These are phyloP conservation scores for Pterocles burchelli DNA, from an alignment of 2,113 vertebrate genomes.

Conservation along the genomic window DNA sequence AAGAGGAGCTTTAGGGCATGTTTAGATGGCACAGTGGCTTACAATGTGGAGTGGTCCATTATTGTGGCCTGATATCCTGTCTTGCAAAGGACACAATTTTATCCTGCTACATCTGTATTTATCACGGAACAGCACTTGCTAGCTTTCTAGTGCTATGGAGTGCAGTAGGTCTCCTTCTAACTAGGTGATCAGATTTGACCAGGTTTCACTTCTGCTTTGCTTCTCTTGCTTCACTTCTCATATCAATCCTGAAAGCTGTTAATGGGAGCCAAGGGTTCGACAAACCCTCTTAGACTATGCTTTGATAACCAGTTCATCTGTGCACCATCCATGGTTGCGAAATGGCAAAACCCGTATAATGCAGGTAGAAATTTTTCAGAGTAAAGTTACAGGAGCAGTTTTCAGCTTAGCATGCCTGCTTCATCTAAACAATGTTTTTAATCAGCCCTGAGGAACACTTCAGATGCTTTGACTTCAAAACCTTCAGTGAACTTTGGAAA, in stretches of 20 bases:
- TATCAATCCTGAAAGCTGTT: not conserved
- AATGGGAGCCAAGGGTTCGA: not conserved
- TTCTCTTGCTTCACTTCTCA: not conserved
- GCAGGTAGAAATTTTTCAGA: not conserved
- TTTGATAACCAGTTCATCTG: not conserved
- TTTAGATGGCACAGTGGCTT: not conserved
- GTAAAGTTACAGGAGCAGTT: not conserved
- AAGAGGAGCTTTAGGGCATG: not conserved
- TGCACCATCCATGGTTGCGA: rapidly evolving
- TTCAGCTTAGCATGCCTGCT: not conserved
- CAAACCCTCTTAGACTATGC: not conserved
- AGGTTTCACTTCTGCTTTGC: not conserved
- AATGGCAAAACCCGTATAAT: not conserved
- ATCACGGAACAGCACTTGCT: not conserved
- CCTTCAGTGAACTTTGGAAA: not conserved
- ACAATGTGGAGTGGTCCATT: not conserved
- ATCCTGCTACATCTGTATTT: not conserved
- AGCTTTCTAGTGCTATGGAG: not conserved
- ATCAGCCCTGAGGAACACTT: not conserved
- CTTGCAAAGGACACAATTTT: not conserved
- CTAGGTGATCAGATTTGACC: not conserved
- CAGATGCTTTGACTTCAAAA: not conserved
- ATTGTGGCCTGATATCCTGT: not conserved
- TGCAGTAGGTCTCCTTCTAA: not conserved
- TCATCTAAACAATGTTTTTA: not conserved